phyloP scores from a whole-genome alignment of 2,113 vertebrate genomes.

The Grallaria varia region DNA sequence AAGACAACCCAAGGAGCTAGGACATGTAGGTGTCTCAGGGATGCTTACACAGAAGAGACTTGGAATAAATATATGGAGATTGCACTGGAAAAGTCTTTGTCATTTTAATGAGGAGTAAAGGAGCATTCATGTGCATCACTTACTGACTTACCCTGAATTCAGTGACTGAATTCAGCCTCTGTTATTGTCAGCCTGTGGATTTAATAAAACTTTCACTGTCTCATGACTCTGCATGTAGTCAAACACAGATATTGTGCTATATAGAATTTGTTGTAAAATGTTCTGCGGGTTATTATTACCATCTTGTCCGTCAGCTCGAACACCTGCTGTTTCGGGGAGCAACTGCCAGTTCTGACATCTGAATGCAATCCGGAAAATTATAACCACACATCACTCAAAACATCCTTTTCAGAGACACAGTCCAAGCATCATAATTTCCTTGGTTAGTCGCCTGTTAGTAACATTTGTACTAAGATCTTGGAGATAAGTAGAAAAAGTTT shows the following conservation, averaged over 20 bases:
- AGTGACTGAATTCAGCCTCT: not conserved
- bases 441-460: slow-evolving; percentile 52
- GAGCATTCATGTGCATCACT: not conserved
- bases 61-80: not conserved
- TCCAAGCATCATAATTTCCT: slow-evolving; percentile 68
- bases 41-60: not conserved
- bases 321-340: slow-evolving; percentile 50
- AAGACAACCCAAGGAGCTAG: not conserved
- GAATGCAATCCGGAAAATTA: slow-evolving; percentile 32
- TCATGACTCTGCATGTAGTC: not conserved
- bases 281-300: not conserved
- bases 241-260: not conserved
- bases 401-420: slow-evolving; percentile 44
- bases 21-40: not conserved
- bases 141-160: not conserved
- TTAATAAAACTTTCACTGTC: slow-evolving; percentile 11
- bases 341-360: slow-evolving; percentile 63
- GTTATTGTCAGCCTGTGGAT: not conserved
- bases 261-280: not conserved
- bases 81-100: not conserved
- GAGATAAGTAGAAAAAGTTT: slow-evolving; percentile 54
- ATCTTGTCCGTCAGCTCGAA: slow-evolving; percentile 38
- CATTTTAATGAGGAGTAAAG: not conserved
- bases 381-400: slow-evolving; percentile 56
- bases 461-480: slow-evolving; percentile 41